These are phyloP conservation scores for Lithobates sylvaticus DNA, from an alignment of 2,797 vertebrate species.

Conservation along the genomic window DNA sequence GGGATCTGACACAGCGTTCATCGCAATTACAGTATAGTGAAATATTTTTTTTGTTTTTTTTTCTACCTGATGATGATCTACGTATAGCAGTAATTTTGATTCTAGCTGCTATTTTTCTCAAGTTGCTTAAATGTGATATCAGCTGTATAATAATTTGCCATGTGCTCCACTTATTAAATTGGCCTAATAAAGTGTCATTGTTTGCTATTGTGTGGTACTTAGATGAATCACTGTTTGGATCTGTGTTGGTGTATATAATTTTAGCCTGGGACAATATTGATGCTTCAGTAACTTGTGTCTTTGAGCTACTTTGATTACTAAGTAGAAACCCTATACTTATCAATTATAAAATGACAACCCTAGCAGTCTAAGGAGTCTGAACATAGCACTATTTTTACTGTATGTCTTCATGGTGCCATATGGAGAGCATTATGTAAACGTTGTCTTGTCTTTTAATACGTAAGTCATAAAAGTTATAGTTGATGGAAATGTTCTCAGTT, in stretches of 20 bases:
- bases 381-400: background rate
- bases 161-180: background rate
- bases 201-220: background rate
- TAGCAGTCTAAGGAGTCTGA: background rate
- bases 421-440: background rate
- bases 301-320: background rate
- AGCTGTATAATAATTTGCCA: background rate
- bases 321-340: background rate
- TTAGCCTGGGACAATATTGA: background rate
- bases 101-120: no score
- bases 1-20: no score
- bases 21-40: no score
- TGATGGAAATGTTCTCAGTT: background rate
- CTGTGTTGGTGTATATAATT: background rate
- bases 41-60: no score
- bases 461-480: background rate
- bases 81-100: no score
- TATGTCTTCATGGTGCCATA: background rate
- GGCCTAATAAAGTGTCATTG: background rate
- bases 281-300: background rate
- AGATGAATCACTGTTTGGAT: background rate
- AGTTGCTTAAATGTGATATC: no score
- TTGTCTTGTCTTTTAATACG: background rate
- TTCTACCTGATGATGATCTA: no score
- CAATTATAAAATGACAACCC: conserved; percentile 2